Base-by-base conservation (phyloP, 37 sponge, comb jelly and placozoan genomes). In the Dysidea cf. avara region DNA sequence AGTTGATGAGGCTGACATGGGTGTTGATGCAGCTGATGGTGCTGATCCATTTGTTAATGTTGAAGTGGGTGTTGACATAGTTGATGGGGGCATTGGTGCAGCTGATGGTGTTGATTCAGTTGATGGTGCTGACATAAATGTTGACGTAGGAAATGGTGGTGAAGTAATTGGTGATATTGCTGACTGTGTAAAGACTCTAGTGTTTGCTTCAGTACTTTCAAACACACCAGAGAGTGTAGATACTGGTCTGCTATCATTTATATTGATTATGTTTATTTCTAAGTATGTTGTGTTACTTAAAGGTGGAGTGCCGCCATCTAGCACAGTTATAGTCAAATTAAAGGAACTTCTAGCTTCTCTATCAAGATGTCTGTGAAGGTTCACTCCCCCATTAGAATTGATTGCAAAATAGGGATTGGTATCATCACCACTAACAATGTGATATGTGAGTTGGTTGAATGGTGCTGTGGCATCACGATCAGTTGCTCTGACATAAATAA, bases 211-310 rank as follows among this genome's bases (percentile, higher is more conserved):
- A 37, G 68, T 75, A 48, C 71, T 81, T 46, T 87, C 87, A 46
- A 16, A 21, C n/a, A 87, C 6, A 69, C 49, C 39, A 1, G 81
- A 48, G 2, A 68, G 37, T 18, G 65, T 70, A 47, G 81, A 87
- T 1, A 67, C 53, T 0, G 87, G 87, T 5, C 65, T 40, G 18
- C 60, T 63, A 22, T 87, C 87, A 39, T 87, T 87, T n/a, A 40
- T 51, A 36, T 87, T 82, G 1, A 46, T 64, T 0, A 89, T 81
- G 18, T 49, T 79, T 26, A 89, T 43, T 12, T 21, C 34, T 11
- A 87, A n/a, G 20, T 37, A 38, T 4, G 79, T 52, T 2, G 68
- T 54, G 16, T 35, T 60, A 0, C 14, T 48, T 14, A 56, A 0
- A 47, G 82, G 77, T 30, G 20, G 30, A 11, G 66, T 21, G 18